These are phyloP conservation scores for Mormyrops attenuatus DNA, from an alignment of 2,797 vertebrate genomes.

Conservation along the genomic window DNA sequence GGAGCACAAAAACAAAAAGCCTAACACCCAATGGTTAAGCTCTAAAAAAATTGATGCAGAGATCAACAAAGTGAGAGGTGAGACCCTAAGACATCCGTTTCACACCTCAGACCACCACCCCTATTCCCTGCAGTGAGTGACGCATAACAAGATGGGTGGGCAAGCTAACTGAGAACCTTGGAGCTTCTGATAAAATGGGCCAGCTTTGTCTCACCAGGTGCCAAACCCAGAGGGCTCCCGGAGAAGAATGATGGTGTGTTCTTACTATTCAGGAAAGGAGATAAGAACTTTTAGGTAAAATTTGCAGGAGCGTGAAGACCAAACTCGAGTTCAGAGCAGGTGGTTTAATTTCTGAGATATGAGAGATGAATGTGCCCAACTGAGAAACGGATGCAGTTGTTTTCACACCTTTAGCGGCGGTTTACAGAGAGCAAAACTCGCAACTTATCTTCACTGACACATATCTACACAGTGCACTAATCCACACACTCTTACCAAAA, in stretches of 20 bases:
- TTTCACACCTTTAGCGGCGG: not conserved
- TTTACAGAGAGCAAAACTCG: not conserved
- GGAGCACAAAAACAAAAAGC: not conserved
- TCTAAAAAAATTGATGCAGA: not conserved
- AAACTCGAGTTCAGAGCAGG: too few relatives aligned
- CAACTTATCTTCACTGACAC: not conserved
- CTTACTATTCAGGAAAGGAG: too few relatives aligned
- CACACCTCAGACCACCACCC: not conserved
- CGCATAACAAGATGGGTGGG: not conserved
- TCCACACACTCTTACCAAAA: not conserved
- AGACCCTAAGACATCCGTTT: not conserved
- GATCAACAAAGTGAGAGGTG: not conserved
- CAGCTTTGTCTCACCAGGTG: not conserved
- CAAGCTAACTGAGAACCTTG: not conserved
- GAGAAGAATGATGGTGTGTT: not conserved
- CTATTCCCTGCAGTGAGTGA: too few relatives aligned
- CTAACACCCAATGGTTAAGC: not conserved
- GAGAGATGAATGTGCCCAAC: not conserved
- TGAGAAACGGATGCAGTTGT: not conserved
- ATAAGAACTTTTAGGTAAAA: too few relatives aligned
- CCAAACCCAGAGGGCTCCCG: not conserved
- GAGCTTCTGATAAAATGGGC: not conserved
- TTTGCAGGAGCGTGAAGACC: too few relatives aligned
- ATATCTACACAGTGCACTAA: not conserved
- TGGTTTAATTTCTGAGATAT: not conserved